Conservation (phyloP, 2,113 vertebrate species). For the Raja brachyura region DNA sequence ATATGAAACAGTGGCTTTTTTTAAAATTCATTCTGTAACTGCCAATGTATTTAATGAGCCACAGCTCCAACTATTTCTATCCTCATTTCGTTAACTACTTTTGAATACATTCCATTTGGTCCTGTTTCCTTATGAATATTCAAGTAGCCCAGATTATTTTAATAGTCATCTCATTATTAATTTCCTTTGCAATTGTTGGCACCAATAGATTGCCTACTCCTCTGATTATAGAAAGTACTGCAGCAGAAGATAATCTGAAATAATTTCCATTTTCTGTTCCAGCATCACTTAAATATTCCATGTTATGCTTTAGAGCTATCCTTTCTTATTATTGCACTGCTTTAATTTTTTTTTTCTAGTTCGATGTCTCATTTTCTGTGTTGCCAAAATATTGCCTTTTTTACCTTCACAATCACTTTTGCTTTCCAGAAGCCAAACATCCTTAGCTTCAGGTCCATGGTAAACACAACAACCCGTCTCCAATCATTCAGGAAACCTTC, state of each 20-base stretch:
- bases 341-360: background rate
- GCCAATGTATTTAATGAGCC: background rate
- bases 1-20: background rate
- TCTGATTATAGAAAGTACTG: background rate
- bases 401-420: background rate
- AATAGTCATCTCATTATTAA: slow-evolving; percentile 25
- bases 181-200: background rate
- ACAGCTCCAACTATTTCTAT: background rate
- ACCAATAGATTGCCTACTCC: background rate
- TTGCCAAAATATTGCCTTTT: background rate
- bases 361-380: background rate
- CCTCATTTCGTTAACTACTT: background rate
- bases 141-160: background rate
- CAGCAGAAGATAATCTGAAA: background rate
- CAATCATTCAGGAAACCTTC: background rate
- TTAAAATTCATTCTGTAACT: background rate
- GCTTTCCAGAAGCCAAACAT: background rate
- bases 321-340: background rate
- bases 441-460: background rate
- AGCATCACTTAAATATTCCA: background rate
- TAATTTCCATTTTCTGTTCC: background rate
- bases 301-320: background rate
- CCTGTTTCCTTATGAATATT: slow-evolving; percentile 21
- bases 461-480: background rate
- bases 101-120: slow-evolving; percentile 17